phyloP scores from a whole-genome alignment of 2,888 invertebrate species.

The Patella ulyssiponensis region DNA sequence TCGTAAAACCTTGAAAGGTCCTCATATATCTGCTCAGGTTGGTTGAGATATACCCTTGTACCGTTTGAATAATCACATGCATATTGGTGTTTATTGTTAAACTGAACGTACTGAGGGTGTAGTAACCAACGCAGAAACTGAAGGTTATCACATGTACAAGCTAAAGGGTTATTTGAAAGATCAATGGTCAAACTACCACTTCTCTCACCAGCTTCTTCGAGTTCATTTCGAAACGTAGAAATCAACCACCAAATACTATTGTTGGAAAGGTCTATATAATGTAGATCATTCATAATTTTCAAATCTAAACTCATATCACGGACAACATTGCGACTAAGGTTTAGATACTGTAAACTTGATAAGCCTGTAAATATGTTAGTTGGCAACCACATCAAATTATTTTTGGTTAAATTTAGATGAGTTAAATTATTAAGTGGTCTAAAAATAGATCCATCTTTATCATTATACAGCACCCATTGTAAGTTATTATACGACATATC shows the following conservation, averaged over 20 bases:
- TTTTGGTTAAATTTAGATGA: constrained; percentile 13
- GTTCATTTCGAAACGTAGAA: background rate
- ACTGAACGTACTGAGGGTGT: background rate
- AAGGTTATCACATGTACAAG: constrained; percentile 19
- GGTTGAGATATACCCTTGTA: too few species aligned
- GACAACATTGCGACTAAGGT: background rate
- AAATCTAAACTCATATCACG: background rate
- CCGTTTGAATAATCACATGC: too few species aligned
- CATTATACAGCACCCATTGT: background rate
- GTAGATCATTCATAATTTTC: constrained; percentile 11
- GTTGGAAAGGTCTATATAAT: constrained; percentile 9
- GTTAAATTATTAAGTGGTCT: background rate
- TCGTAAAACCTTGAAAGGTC: too few species aligned
- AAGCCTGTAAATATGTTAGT: background rate
- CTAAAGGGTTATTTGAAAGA: constrained; percentile 13
- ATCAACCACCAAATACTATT: constrained; percentile 10
- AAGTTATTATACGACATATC: constrained; percentile 19
- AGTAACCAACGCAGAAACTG: constrained; percentile 19
- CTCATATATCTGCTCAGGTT: too few species aligned
- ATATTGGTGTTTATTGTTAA: too few species aligned
- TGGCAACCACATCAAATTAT: constrained; percentile 12
- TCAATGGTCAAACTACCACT: background rate
- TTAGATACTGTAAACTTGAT: constrained; percentile 5
- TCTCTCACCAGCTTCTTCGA: background rate
- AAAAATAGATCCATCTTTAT: constrained; percentile 16